These are phyloP conservation scores for Neoscelio sp. DNA, from an alignment of 2,888 invertebrate genomes.

Conservation along the genomic window DNA sequence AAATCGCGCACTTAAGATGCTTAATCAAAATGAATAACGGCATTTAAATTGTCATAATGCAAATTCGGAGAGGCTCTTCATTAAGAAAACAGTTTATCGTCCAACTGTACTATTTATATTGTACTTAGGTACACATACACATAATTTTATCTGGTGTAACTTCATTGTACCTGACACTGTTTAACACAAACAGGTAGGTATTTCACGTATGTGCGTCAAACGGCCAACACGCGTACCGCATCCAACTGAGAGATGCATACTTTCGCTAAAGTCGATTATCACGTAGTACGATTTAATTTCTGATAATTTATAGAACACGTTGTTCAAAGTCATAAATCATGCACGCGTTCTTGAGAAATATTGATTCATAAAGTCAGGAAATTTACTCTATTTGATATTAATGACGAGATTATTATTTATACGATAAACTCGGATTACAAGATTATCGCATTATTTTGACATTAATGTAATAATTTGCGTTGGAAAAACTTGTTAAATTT, in stretches of 20 bases:
- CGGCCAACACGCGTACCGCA: constrained; percentile 12
- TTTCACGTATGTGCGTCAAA: constrained; percentile 11
- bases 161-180: constrained; percentile 9
- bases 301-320: constrained; percentile 56
- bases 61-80: constrained; percentile 1
- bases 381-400: constrained; percentile 16
- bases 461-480: neutral
- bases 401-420: constrained; percentile 29
- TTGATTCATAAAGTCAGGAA: constrained; percentile 46
- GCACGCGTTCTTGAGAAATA: constrained; percentile 31
- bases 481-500: too few relatives aligned
- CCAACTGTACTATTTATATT: neutral
- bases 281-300: constrained; percentile 63
- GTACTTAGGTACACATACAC: constrained; percentile 1
- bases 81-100: constrained; percentile 29
- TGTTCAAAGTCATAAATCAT: constrained; percentile 54
- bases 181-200: constrained; percentile 11
- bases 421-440: constrained; percentile 12
- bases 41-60: too few relatives aligned
- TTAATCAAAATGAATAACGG: too few relatives aligned
- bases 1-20: too few relatives aligned
- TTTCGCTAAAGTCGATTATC: constrained; percentile 60
- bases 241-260: constrained; percentile 47
- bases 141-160: constrained; percentile 28
- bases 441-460: constrained; percentile 7